Base-by-base conservation (phyloP, 2,888 invertebrate species). In the Dynastes grantii region DNA sequence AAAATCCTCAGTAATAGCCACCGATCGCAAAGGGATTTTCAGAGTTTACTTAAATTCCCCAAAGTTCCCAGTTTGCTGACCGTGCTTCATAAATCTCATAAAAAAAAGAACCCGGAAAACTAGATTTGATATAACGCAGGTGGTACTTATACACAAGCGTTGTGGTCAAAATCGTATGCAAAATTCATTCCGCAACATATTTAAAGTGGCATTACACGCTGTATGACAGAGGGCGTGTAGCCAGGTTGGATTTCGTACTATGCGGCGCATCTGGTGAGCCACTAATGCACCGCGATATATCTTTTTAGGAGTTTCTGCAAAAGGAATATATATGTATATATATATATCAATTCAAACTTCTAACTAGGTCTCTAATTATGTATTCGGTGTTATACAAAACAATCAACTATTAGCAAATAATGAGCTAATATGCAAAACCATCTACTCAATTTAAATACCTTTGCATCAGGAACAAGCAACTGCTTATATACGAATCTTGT, bases 171-270 rank as follows among this genome's bases (percentile, higher is more conserved):
- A 29, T 68, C 29, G 27, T 40, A 68, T 53, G 29, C 68, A 51
- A 51, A 68, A 68, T 68, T 68, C 68, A 51, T 67, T 16, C 27
- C 49, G 11, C 45, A 27, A 49, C 67, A 67, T 68, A 68, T 53
- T 68, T 68, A 68, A 68, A 51, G 29, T 68, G 32, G 68, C 68
- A 68, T 68, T 68, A 51, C 29, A 68, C 51, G 51, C 51, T 68
- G 29, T 27, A 27, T 29, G 29, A 68, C 40, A n/a, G 51, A 68
- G 51, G 68, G 51, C 51, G 32, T 13, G 32, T 22, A 63, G 32
- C 63, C 63, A 32, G 63, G 29, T 63, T 63, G 29, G 32, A 63
- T 63, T 63, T 29, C 63, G 29, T 63, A 22, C 22, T 58, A 16
- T 58, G 32, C 32, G 32, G 29, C 63, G 11, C 63, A 63, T 63